These are phyloP conservation scores for Varanus komodoensis DNA, from an alignment of 2,113 vertebrate species.

Conservation along the genomic window DNA sequence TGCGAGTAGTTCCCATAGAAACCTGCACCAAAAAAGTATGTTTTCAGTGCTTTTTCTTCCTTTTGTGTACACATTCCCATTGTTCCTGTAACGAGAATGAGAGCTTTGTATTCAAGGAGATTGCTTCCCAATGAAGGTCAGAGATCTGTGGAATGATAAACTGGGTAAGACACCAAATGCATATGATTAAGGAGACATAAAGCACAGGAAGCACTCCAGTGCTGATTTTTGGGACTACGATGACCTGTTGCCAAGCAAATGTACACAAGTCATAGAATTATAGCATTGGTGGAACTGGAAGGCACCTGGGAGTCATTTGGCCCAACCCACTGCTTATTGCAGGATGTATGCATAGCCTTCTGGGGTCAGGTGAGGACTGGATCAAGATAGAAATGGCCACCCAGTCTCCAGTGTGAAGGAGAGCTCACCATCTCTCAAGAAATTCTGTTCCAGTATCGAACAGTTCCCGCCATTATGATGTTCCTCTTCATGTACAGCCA, in stretches of 20 bases:
- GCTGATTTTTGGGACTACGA: background rate
- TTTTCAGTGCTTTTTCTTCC: conserved; percentile 59
- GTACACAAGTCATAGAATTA: background rate
- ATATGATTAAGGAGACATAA: background rate
- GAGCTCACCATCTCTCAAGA: background rate
- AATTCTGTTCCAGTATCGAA: background rate
- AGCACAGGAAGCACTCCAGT: background rate
- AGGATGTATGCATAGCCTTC: background rate
- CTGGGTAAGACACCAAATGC: background rate
- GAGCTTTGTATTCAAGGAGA: conserved; percentile 51
- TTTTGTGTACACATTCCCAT: conserved; percentile 63
- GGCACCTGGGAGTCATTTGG: background rate
- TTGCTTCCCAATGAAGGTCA: conserved; percentile 24
- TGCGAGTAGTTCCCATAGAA: conserved; percentile 75
- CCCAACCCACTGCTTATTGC: no score
- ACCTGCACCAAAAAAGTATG: conserved; percentile 64
- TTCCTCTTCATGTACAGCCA: background rate
- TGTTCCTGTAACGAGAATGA: conserved; percentile 62
- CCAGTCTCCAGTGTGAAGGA: background rate
- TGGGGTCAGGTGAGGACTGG: background rate
- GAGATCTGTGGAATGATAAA: conserved; percentile 28
- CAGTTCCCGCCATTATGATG: background rate
- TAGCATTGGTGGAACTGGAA: background rate
- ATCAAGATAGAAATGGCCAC: background rate
- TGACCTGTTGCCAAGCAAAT: conserved; percentile 36